phyloP scores from a whole-genome alignment of 2,113 vertebrate genomes.

The Ranitomeya variabilis region DNA sequence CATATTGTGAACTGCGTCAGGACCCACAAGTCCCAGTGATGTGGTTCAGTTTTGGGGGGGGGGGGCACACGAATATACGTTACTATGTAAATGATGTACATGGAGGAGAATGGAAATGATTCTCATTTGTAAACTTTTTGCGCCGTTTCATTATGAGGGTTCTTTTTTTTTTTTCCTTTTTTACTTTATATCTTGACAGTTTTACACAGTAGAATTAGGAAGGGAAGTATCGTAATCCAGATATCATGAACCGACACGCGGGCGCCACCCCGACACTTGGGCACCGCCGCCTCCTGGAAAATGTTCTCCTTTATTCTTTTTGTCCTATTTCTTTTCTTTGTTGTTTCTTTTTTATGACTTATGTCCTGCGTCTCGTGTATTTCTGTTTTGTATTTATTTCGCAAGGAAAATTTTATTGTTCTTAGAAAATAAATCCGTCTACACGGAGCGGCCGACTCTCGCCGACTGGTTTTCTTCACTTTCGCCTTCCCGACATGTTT shows the following conservation, averaged over 20 bases:
- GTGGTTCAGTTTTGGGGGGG: too few species aligned
- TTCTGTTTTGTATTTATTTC: constrained; percentile 82
- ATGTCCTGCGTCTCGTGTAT: constrained; percentile 40
- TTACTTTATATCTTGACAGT: neutral
- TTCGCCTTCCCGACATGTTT: neutral
- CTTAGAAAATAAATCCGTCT: constrained; percentile 74
- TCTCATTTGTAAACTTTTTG: constrained; percentile 67
- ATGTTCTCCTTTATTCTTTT: neutral
- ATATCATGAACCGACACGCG: neutral
- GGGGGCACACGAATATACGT: neutral
- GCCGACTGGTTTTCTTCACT: neutral
- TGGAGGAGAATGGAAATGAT: constrained; percentile 73
- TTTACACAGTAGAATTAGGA: constrained; percentile 34
- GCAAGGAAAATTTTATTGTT: constrained; percentile 77
- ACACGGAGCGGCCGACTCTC: constrained; percentile 58
- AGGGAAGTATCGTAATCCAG: neutral
- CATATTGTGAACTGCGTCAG: neutral
- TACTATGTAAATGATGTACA: constrained; percentile 73
- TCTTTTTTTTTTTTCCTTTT: neutral
- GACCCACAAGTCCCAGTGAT: neutral
- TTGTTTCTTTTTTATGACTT: constrained; percentile 24
- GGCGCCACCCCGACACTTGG: neutral
- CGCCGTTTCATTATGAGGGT: neutral
- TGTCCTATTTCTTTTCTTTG: constrained; percentile 9
- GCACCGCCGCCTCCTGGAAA: neutral